Conservation (phyloP, 1,140 invertebrate species). For the Sitobion miscanthi region DNA sequence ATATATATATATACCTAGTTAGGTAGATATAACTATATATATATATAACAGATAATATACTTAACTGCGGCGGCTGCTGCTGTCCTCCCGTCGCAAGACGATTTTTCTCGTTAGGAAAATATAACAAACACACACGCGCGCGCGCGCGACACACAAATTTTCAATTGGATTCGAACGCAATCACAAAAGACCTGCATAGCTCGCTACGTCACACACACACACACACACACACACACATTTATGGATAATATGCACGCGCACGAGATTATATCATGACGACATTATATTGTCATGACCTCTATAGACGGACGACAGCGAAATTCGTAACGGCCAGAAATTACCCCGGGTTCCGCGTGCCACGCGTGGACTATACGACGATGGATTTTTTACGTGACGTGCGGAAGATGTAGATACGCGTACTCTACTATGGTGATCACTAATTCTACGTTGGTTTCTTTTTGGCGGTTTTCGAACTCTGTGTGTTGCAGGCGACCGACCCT, state of each 20-base stretch:
- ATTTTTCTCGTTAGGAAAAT: not conserved
- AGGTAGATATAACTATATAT: too few relatives aligned
- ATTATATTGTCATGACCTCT: not conserved
- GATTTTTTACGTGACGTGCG: not conserved
- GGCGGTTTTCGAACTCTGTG: too few relatives aligned
- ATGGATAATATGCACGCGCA: not conserved
- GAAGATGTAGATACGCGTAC: too few relatives aligned
- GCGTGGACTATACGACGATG: not conserved
- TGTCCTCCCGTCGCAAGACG: not conserved
- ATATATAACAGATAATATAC: not conserved
- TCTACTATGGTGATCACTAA: too few relatives aligned
- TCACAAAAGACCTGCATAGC: not conserved
- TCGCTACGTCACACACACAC: not conserved
- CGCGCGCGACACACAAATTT: not conserved
- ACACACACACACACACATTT: not conserved
- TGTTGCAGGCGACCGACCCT: too few relatives aligned
- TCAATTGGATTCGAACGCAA: constrained; percentile 8
- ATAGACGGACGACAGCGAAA: not conserved
- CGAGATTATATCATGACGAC: not conserved
- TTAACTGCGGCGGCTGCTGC: too few relatives aligned
- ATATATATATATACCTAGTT: not conserved
- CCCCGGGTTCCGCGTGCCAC: not conserved
- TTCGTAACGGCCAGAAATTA: not conserved
- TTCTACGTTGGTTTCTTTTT: too few relatives aligned
- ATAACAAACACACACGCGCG: not conserved